Conservation (phyloP, 1,140 invertebrate genomes). For the Scaptomyza graminum region DNA sequence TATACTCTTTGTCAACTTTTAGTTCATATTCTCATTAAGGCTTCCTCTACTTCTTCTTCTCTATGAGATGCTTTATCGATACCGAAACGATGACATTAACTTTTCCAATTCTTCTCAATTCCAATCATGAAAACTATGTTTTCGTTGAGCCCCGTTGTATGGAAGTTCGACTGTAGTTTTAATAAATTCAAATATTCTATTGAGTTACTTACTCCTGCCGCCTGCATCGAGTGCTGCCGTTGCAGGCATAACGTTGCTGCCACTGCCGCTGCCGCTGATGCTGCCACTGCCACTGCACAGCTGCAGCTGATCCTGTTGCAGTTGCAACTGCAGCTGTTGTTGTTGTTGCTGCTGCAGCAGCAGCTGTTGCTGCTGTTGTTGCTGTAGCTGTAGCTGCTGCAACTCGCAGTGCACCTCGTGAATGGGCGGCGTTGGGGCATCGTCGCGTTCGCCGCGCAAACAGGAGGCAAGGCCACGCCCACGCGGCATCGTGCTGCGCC, state of each 20-base stretch:
- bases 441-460: slow-evolving; percentile 80
- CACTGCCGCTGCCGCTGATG: slow-evolving; percentile 16
- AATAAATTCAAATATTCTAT: too few species aligned
- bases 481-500: slow-evolving; percentile 73
- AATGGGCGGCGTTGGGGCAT: slow-evolving; percentile 69
- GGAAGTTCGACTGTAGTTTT: too few species aligned
- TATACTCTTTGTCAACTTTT: slow-evolving; percentile 15
- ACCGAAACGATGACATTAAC: slow-evolving; percentile 1
- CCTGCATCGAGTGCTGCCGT: slow-evolving; percentile 49
- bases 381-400: slow-evolving; percentile 61
- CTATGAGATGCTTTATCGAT: slow-evolving; percentile 11
- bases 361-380: slow-evolving; percentile 50
- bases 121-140: too few species aligned
- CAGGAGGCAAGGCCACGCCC: slow-evolving; percentile 80
- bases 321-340: slow-evolving; percentile 26
- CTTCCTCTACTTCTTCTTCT: background rate
- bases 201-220: slow-evolving; percentile 76
- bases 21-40: slow-evolving; percentile 13
- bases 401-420: slow-evolving; percentile 72
- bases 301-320: slow-evolving; percentile 30
- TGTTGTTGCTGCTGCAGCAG: slow-evolving; percentile 28
- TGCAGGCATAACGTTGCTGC: slow-evolving; percentile 26
- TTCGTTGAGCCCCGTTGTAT: too few species aligned
- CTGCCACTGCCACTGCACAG: slow-evolving; percentile 18
- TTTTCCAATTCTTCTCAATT: too few species aligned